Percentiles rank a stretch among this genome's conserved stretches.
Evolutionary conservation across 1,140 invertebrate genomes (phyloP).

Genomic region (Eurosta solidaginis): DNA sequence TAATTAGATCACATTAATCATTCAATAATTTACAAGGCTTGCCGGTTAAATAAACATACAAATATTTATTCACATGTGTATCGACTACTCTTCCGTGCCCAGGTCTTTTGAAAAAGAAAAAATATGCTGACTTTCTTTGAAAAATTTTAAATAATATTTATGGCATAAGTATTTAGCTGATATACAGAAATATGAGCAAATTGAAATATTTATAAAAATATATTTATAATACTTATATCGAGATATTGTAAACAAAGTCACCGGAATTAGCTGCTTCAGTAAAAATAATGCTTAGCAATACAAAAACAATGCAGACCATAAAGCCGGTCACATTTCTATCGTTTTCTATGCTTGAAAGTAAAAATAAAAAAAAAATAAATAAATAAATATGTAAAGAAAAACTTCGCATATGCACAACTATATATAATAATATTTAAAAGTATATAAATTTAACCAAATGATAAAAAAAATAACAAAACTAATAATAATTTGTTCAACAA

Average conservation of each 20-base stretch:
- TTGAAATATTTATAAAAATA: slow-evolving; percentile 2
- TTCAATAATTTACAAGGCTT: no score
- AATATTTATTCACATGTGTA: no score
- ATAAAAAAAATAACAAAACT: not conserved
- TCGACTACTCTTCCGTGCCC: no score
- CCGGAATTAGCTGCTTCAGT: not conserved
- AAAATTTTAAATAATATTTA: no score
- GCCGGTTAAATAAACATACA: no score
- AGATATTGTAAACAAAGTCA: not conserved
- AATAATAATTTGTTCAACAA: slow-evolving; percentile 1
- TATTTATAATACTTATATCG: not conserved
- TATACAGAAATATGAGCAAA: not conserved
- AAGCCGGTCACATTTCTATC: not conserved
- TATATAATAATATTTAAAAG: no score
- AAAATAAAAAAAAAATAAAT: not conserved
- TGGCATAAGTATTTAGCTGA: no score
- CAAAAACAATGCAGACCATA: not conserved
- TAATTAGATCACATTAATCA: no score
- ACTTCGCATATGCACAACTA: no score
- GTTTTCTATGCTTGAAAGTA: not conserved
- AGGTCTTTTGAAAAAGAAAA: no score
- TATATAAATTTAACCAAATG: not conserved
- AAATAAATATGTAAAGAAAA: not conserved
- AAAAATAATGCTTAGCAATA: not conserved
- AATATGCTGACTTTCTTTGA: no score